These are phyloP conservation scores for Carassius carassius DNA, from an alignment of 2,113 vertebrate genomes.

Conservation along the genomic window DNA sequence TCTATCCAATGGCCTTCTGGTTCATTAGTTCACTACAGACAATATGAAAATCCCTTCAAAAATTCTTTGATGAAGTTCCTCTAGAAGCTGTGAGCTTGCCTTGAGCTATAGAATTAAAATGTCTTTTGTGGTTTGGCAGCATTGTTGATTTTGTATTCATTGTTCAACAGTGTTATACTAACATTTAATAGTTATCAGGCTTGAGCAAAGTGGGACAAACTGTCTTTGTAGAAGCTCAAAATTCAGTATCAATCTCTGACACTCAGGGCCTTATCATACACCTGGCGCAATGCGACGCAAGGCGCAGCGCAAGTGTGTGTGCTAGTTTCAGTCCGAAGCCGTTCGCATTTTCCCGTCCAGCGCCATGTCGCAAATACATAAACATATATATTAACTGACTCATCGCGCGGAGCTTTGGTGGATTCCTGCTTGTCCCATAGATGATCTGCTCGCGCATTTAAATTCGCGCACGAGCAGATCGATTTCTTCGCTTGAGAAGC, in stretches of 20 bases:
- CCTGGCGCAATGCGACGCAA: too few relatives aligned
- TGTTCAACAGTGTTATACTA: neutral
- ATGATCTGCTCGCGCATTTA: too few relatives aligned
- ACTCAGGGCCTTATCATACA: too few relatives aligned
- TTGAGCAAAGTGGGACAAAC: neutral
- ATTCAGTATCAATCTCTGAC: neutral
- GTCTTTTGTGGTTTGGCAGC: neutral
- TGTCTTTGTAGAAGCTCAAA: neutral
- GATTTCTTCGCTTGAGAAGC: too few relatives aligned
- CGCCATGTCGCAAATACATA: too few relatives aligned
- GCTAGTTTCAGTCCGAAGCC: too few relatives aligned
- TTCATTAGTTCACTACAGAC: slow-evolving; percentile 15
- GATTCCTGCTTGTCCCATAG: too few relatives aligned
- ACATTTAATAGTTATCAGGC: neutral
- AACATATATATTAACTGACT: too few relatives aligned
- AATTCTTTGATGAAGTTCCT: slow-evolving; percentile 15
- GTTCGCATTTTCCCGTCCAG: too few relatives aligned
- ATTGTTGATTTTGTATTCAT: neutral
- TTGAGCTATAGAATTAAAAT: neutral
- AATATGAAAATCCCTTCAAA: slow-evolving; percentile 13
- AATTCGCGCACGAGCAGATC: too few relatives aligned
- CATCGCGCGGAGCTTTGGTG: too few relatives aligned
- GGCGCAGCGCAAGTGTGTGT: too few relatives aligned
- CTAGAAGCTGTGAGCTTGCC: neutral
- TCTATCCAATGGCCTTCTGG: neutral